Percentiles rank a stretch among this genome's conserved stretches.
These are phyloP conservation scores for Cecropterus lyciades DNA, from an alignment of 1,140 invertebrate genomes.

Conservation along the genomic window DNA sequence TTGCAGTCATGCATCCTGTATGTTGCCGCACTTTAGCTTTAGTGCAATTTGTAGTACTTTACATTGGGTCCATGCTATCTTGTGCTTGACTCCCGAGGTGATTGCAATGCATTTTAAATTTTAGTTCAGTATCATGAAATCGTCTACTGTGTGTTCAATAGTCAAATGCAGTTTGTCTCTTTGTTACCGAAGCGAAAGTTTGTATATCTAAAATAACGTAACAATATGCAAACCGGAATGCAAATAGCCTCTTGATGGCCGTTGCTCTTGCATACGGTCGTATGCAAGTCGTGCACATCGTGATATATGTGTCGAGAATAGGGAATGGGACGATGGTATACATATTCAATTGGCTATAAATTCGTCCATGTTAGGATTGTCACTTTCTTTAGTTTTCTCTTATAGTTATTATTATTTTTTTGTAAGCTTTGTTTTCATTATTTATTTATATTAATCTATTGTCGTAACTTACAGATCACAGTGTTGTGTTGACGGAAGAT, in stretches of 20 bases:
- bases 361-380: constrained; percentile 52
- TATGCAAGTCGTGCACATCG: constrained; percentile 68
- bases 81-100: constrained; percentile 52
- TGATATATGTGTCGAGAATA: constrained; percentile 62
- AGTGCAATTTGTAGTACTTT: constrained; percentile 38
- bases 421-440: constrained; percentile 20
- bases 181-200: constrained; percentile 63
- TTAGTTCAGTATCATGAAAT: constrained; percentile 13
- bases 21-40: constrained; percentile 40
- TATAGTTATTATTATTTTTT: constrained; percentile 35
- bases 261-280: constrained; percentile 71
- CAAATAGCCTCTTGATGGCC: constrained; percentile 63
- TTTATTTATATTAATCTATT: constrained; percentile 39
- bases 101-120: constrained; percentile 53
- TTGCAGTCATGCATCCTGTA: constrained; percentile 47
- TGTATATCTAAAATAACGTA: constrained; percentile 55
- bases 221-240: constrained; percentile 67
- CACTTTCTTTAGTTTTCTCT: constrained; percentile 59
- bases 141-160: constrained; percentile 34
- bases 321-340: constrained; percentile 57
- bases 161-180: constrained; percentile 81
- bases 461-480: constrained; percentile 88
- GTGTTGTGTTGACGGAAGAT: constrained; percentile 93
- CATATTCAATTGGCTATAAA: constrained; percentile 64
- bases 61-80: constrained; percentile 35